Percentiles rank a stretch among this genome's conserved stretches.
Evolutionary conservation across 1,140 invertebrate species (phyloP).

Genomic region (Stenopsyche tienmushanensis): DNA sequence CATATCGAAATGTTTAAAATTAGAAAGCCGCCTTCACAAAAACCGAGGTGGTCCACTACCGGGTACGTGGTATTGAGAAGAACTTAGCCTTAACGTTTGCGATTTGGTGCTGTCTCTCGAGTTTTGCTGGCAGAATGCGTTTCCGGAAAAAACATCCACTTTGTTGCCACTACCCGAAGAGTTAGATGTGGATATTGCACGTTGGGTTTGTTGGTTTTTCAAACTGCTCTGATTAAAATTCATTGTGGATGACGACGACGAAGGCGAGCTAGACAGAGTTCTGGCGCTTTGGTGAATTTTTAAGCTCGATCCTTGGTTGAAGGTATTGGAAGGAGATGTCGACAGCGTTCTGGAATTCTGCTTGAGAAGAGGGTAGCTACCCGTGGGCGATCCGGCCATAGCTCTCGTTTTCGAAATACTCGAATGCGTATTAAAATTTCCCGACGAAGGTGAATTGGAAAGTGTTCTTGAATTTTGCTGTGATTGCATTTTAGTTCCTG

Average conservation of each 20-base stretch:
- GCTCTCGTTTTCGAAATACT: constrained; percentile 10
- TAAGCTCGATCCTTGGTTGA: constrained; percentile 3
- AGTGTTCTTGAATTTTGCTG: constrained; percentile 1
- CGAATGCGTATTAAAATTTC: constrained; percentile 16
- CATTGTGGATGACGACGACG: constrained; percentile 16
- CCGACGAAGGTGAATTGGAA: constrained; percentile 15
- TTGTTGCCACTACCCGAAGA: not conserved
- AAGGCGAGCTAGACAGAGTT: constrained; percentile 22
- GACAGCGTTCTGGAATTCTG: constrained; percentile 15
- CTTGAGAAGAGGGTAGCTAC: constrained; percentile 6
- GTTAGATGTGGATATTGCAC: not conserved
- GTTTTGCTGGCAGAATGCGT: constrained; percentile 2
- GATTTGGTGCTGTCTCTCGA: not conserved
- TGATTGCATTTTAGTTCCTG: constrained; percentile 9
- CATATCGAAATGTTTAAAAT: constrained; percentile 29
- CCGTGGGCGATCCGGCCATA: constrained; percentile 11
- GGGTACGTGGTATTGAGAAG: constrained; percentile 28
- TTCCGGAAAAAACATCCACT: not conserved
- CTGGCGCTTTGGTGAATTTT: constrained; percentile 14
- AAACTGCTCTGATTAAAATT: constrained; percentile 21
- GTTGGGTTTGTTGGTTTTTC: constrained; percentile 9
- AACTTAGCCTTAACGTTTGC: constrained; percentile 20
- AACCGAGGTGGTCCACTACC: constrained; percentile 30
- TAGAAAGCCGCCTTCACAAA: constrained; percentile 35
- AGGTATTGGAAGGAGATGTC: constrained; percentile 11